Base-by-base conservation (phyloP, 2,888 invertebrate genomes). In the Bhutanitis thaidina region DNA sequence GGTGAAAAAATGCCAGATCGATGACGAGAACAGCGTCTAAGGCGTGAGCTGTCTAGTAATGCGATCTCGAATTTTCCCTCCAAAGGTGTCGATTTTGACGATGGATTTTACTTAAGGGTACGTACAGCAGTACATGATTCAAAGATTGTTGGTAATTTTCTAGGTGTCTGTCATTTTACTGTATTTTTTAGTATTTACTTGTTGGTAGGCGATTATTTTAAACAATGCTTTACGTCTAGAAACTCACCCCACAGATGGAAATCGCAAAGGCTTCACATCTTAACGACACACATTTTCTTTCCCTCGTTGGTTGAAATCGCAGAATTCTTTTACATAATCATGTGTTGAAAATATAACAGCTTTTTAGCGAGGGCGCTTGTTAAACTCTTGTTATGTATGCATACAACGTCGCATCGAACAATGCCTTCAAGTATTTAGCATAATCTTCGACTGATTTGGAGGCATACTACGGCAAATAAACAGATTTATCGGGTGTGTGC, bases 311-410 rank as follows among this genome's bases (percentile, higher is more conserved):
- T 61, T 59, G 65, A 75, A 79, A 80, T 77, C 77, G 77, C 61
- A 64, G 77, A 83, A 83, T 88, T 85, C 82, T 87, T 88, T 88
- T 80, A 87, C 87, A 88, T 87, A 87, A 87, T 88, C 85, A 87
- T 81, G 85, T 85, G 87, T 79, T 84, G 81, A 80, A 85, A 88
- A 85, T 82, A 86, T 81, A 87, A 82, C 86, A 79, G 80, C 77
- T 80, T 85, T 81, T 83, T 79, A 80, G 74, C 69, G 67, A 69
- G 79, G 77, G 72, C 49, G 56, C 62, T 61, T 80, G 74, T 77
- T 82, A 80, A 81, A 80, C 69, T 77, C 56, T 65, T 62, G 62
- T 72, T 79, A 74, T 58, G 77, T 79, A 80, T 83, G 74, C 83
- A 60, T 55, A 57, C 59, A 67, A 63, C 69, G 76, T 69, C 62